A percentile compares a stretch with the other conserved stretches of the same genome.
phyloP scores from a whole-genome alignment of 2,113 vertebrate species.

The Passer domesticus region DNA sequence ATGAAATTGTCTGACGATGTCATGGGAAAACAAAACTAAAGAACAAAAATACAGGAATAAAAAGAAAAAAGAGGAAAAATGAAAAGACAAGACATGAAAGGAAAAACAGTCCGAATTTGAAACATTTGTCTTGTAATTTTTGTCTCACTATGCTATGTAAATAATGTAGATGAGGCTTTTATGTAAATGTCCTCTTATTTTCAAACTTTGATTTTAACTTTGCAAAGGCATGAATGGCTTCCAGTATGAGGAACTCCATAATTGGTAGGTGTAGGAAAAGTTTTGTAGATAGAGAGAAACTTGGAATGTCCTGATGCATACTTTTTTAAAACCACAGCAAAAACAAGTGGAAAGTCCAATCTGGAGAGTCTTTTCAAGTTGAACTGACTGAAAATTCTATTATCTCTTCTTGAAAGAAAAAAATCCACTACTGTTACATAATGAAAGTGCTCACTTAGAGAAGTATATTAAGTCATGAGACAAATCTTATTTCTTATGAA shows the following conservation, averaged over 20 bases:
- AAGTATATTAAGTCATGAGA: neutral
- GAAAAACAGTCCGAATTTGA: neutral
- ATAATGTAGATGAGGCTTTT: conserved; percentile 29
- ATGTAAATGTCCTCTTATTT: conserved; percentile 29
- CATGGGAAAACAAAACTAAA: neutral
- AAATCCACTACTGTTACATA: neutral
- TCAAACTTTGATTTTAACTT: conserved; percentile 52
- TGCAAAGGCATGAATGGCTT: neutral
- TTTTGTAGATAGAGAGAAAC: neutral
- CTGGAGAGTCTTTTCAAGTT: neutral
- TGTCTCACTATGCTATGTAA: conserved; percentile 23
- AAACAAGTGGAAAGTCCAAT: neutral
- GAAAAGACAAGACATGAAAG: neutral
- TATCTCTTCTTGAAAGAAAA: neutral
- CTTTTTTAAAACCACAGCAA: neutral
- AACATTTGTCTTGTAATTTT: conserved; percentile 24
- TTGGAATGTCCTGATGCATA: neutral
- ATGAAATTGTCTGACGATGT: conserved; percentile 52
- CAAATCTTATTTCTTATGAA: neutral
- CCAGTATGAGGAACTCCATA: neutral
- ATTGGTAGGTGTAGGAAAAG: conserved; percentile 3
- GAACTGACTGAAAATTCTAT: neutral
- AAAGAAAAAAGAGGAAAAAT: neutral
- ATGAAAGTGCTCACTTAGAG: neutral
- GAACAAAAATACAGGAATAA: neutral